Evolutionary conservation across 2,888 invertebrate genomes (phyloP).

Genomic region (Artemia sinica): DNA sequence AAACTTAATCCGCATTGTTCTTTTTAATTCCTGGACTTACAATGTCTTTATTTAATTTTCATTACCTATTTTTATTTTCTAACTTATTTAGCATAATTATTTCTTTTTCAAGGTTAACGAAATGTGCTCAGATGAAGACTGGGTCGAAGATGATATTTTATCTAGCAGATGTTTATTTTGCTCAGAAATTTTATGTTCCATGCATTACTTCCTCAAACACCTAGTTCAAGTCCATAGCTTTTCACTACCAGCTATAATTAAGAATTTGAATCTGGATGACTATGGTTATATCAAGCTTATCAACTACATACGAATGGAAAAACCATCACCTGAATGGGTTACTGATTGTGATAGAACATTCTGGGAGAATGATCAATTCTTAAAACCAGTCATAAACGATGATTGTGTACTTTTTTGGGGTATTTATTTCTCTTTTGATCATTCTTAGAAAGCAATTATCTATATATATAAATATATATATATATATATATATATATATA

Average conservation of each 20-base stretch:
- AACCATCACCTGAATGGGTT: slow-evolving; percentile 22
- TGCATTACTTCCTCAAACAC: slow-evolving; percentile 40
- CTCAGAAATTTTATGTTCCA: slow-evolving; percentile 39
- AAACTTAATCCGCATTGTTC: too few relatives aligned
- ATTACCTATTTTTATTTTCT: too few relatives aligned
- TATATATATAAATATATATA: too few relatives aligned
- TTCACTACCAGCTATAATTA: slow-evolving; percentile 44
- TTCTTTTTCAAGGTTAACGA: not conserved
- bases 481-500: too few relatives aligned
- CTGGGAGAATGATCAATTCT: slow-evolving; percentile 59
- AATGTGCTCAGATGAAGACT: slow-evolving; percentile 33
- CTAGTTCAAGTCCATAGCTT: slow-evolving; percentile 47
- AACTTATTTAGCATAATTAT: too few relatives aligned
- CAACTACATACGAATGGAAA: slow-evolving; percentile 49
- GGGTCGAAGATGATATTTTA: slow-evolving; percentile 34
- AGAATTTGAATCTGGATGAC: slow-evolving; percentile 55
- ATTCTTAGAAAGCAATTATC: too few relatives aligned
- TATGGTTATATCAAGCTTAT: slow-evolving; percentile 46
- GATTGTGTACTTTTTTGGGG: slow-evolving; percentile 72
- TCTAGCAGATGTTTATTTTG: slow-evolving; percentile 55
- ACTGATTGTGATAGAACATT: slow-evolving; percentile 36
- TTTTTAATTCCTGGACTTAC: too few relatives aligned
- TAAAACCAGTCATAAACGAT: slow-evolving; percentile 50
- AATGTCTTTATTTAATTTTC: too few relatives aligned
- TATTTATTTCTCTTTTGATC: slow-evolving; percentile 29